Conservation (phyloP, 2,797 vertebrate genomes). For the Diceros bicornis region DNA sequence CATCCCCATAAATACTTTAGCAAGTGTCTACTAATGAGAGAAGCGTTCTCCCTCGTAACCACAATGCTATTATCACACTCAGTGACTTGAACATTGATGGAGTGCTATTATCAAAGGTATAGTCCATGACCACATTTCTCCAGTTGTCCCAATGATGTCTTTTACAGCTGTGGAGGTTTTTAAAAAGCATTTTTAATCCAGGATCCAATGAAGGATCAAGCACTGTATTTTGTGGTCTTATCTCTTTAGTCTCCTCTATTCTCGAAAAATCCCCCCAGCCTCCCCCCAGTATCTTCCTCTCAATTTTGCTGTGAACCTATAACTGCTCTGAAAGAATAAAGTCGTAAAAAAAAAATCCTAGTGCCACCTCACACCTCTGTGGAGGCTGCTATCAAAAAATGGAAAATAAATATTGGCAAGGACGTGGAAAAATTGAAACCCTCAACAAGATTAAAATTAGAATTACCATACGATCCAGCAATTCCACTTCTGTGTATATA, state of each 20-base stretch:
- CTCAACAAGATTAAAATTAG: background rate
- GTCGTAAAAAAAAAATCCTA: background rate
- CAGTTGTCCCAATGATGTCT: background rate
- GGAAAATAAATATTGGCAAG: background rate
- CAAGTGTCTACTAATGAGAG: rapidly evolving
- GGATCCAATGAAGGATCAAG: background rate
- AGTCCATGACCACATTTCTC: background rate
- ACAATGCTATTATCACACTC: rapidly evolving
- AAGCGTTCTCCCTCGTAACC: background rate
- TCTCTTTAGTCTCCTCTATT: background rate
- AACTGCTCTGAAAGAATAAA: background rate
- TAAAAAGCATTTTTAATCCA: background rate
- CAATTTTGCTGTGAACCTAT: background rate
- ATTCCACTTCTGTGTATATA: background rate
- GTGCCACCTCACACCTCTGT: background rate
- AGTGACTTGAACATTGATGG: background rate
- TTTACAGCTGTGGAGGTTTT: background rate
- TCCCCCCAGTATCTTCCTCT: background rate
- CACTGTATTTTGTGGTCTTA: background rate
- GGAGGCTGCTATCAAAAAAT: background rate
- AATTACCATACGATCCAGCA: background rate
- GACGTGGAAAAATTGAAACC: background rate
- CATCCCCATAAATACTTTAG: background rate
- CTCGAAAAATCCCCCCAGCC: background rate
- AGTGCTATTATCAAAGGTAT: rapidly evolving